Percentiles rank a stretch among this genome's conserved stretches.
These are phyloP conservation scores for Tipula unca DNA, from an alignment of 2,888 invertebrate species.

Conservation along the genomic window DNA sequence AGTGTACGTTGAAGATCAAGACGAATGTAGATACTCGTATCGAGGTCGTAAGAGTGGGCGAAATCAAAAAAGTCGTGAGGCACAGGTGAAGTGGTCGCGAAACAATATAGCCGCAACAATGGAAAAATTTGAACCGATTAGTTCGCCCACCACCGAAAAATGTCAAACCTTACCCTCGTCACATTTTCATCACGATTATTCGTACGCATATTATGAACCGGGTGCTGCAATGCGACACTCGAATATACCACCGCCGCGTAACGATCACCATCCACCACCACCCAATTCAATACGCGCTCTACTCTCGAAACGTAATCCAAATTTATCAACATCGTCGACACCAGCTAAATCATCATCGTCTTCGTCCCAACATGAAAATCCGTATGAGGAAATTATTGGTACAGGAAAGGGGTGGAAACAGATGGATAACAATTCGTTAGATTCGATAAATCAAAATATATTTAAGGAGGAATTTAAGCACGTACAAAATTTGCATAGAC, in stretches of 20 bases:
- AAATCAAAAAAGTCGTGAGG: constrained; percentile 10
- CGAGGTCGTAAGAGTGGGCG: constrained; percentile 14
- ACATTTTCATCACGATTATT: constrained; percentile 53
- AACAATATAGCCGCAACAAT: constrained; percentile 56
- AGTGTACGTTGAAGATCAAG: constrained; percentile 32
- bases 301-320: constrained; percentile 38
- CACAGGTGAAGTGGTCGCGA: constrained; percentile 46
- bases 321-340: constrained; percentile 25
- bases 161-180: constrained; percentile 21
- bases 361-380: constrained; percentile 54
- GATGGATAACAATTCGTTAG: constrained; percentile 48
- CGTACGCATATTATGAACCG: constrained; percentile 75
- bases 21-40: constrained; percentile 17
- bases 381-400: constrained; percentile 39
- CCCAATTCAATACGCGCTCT: constrained; percentile 39
- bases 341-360: background rate
- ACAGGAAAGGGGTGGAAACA: constrained; percentile 27
- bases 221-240: constrained; percentile 53
- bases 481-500: constrained; percentile 73
- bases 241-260: constrained; percentile 52
- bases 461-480: constrained; percentile 76
- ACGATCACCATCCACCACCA: constrained; percentile 31
- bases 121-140: constrained; percentile 52
- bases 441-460: constrained; percentile 57
- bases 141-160: constrained; percentile 21